phyloP scores from a whole-genome alignment of 2,797 vertebrate genomes.

The Monodelphis domestica region DNA sequence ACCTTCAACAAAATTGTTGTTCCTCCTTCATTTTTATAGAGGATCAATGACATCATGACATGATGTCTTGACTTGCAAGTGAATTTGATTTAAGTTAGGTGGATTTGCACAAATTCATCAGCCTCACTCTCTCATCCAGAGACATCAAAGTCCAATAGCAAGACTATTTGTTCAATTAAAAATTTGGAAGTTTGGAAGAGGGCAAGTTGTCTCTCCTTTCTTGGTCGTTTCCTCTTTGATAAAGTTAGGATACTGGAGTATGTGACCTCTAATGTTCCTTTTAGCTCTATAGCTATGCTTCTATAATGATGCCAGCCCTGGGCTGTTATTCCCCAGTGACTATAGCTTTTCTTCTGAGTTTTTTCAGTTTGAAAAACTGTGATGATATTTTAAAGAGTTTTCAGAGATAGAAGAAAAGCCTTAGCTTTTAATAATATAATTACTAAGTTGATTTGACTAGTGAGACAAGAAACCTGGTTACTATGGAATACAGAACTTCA shows the following conservation, averaged over 20 bases:
- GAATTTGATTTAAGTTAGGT: too few species aligned
- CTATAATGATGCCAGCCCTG: not conserved
- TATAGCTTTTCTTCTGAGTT: not conserved
- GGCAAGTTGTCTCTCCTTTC: not conserved
- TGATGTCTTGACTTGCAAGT: too few species aligned
- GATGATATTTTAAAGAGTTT: slow-evolving; percentile 6
- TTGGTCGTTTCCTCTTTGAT: not conserved
- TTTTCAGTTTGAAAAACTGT: not conserved
- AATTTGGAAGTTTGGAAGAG: not conserved
- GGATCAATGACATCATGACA: too few species aligned
- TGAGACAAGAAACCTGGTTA: not conserved
- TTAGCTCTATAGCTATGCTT: not conserved
- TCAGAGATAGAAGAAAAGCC: not conserved
- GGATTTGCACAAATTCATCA: too few species aligned
- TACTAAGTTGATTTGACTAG: not conserved
- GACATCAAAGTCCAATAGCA: too few species aligned
- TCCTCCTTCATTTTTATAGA: too few species aligned
- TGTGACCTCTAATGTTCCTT: not conserved
- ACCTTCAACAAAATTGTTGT: not conserved
- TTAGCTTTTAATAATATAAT: slow-evolving; percentile 19
- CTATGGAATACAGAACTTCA: slow-evolving; percentile 3
- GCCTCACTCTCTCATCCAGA: too few species aligned
- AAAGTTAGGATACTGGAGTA: not conserved
- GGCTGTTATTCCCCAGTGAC: not conserved
- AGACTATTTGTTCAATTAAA: too few species aligned